A percentile compares a stretch with the other conserved stretches of the same genome.
These are phyloP conservation scores for Leptinotarsa undecemlineata DNA, from an alignment of 1,140 invertebrate species.

Conservation along the genomic window DNA sequence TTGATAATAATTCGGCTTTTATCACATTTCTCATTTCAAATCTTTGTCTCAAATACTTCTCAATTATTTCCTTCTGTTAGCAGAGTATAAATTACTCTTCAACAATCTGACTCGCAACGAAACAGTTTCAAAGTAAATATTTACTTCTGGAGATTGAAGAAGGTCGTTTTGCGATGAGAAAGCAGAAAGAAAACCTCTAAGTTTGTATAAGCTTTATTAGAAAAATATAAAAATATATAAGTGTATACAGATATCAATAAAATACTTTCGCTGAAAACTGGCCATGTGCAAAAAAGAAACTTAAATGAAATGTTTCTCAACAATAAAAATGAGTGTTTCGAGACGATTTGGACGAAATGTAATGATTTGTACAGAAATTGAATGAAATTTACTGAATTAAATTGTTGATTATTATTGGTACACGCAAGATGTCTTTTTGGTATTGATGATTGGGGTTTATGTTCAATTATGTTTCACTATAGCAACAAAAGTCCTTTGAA, in stretches of 20 bases:
- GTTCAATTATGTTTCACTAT: background rate
- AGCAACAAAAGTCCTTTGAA: background rate
- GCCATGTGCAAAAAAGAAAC: background rate
- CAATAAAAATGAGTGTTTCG: background rate
- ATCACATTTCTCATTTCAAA: no score
- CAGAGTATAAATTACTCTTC: background rate
- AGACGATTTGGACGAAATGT: background rate
- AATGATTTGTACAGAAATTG: background rate
- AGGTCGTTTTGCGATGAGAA: no score
- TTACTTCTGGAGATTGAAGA: no score
- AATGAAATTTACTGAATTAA: background rate
- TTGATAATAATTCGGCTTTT: no score
- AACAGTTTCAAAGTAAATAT: no score
- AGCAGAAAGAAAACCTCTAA: background rate
- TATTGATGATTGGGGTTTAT: background rate
- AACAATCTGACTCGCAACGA: no score
- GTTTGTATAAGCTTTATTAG: slow-evolving; percentile 6
- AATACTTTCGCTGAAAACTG: background rate
- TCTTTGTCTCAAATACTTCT: no score
- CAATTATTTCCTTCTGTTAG: background rate
- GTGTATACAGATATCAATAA: background rate
- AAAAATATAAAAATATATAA: slow-evolving; percentile 7
- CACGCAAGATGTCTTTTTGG: slow-evolving; percentile 2
- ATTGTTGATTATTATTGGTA: background rate
- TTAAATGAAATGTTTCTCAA: background rate